These are phyloP conservation scores for Bombylius major DNA, from an alignment of 2,888 invertebrate species.

Conservation along the genomic window DNA sequence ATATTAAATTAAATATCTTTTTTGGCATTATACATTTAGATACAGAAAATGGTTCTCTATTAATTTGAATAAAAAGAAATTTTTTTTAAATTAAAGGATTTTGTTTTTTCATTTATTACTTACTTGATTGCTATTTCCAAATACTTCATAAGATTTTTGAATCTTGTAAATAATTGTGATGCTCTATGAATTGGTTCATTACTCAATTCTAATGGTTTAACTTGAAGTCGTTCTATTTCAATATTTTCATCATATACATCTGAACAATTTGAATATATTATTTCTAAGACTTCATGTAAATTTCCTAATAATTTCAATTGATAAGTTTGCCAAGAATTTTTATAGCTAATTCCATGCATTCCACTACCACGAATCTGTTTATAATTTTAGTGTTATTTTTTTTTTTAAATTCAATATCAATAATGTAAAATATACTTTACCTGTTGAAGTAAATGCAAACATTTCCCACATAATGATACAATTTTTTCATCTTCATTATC, in stretches of 20 bases:
- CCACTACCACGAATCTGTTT: conserved; percentile 23
- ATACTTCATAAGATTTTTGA: conserved; percentile 20
- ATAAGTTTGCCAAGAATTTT: conserved; percentile 24
- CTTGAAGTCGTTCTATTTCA: conserved; percentile 12
- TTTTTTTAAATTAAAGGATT: background rate
- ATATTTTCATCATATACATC: conserved; percentile 20
- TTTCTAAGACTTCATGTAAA: conserved; percentile 20
- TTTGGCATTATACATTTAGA: conserved; percentile 23
- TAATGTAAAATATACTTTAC: conserved; percentile 8
- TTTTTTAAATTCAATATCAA: too few species aligned
- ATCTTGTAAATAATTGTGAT: conserved; percentile 19
- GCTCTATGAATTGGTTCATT: conserved; percentile 22
- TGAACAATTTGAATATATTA: conserved; percentile 19
- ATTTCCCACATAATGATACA: conserved; percentile 22
- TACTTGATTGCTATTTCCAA: conserved; percentile 20
- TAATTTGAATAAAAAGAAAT: conserved; percentile 7
- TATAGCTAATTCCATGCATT: conserved; percentile 22
- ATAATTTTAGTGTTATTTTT: background rate
- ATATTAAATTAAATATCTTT: conserved; percentile 23
- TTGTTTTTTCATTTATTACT: background rate
- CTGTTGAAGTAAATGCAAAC: conserved; percentile 27
- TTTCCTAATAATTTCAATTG: conserved; percentile 22
- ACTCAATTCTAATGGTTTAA: conserved; percentile 14
- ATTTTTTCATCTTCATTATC: conserved; percentile 18
- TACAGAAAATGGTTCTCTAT: conserved; percentile 26